Percentiles rank a stretch among this genome's conserved stretches.
phyloP scores from a whole-genome alignment of 2,113 vertebrate genomes.

The Morone saxatilis region DNA sequence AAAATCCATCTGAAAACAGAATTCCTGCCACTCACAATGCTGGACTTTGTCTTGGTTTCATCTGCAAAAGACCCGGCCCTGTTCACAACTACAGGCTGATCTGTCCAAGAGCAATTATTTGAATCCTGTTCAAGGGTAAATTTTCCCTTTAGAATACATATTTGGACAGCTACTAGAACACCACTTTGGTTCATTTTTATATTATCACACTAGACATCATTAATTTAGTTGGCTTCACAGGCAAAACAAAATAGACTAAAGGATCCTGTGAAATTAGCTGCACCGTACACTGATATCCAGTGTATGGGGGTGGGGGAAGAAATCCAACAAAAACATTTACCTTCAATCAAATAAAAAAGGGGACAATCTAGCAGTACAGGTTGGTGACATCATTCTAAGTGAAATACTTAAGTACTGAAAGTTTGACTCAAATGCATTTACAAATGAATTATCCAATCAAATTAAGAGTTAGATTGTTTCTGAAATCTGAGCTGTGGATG shows the following conservation, averaged over 20 bases:
- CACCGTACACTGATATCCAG: conserved; percentile 56
- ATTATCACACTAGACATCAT: conserved; percentile 72
- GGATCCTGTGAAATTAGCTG: conserved; percentile 64
- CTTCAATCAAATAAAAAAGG: conserved; percentile 27
- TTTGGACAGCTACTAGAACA: conserved; percentile 69
- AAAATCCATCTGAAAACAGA: conserved; percentile 48
- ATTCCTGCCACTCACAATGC: conserved; percentile 26
- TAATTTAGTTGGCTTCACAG: conserved; percentile 59
- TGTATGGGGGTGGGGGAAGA: conserved; percentile 5
- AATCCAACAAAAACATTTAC: conserved; percentile 28
- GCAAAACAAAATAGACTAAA: conserved; percentile 52
- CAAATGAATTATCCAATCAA: conserved; percentile 56
- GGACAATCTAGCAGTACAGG: conserved; percentile 65
- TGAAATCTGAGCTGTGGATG: conserved; percentile 73
- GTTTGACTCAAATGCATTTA: conserved; percentile 41
- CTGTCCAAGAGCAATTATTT: neutral
- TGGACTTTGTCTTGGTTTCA: conserved; percentile 9
- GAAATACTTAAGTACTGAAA: conserved; percentile 68
- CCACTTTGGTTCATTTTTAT: conserved; percentile 80
- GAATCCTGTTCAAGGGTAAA: conserved; percentile 49
- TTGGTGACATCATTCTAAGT: conserved; percentile 71
- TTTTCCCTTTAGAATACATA: conserved; percentile 60
- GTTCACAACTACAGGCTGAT: conserved; percentile 21
- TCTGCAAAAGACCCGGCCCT: conserved; percentile 2
- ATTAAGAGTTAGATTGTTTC: conserved; percentile 48